phyloP scores from a whole-genome alignment of 2,888 invertebrate genomes.

The Drosophila fulvimacula region DNA sequence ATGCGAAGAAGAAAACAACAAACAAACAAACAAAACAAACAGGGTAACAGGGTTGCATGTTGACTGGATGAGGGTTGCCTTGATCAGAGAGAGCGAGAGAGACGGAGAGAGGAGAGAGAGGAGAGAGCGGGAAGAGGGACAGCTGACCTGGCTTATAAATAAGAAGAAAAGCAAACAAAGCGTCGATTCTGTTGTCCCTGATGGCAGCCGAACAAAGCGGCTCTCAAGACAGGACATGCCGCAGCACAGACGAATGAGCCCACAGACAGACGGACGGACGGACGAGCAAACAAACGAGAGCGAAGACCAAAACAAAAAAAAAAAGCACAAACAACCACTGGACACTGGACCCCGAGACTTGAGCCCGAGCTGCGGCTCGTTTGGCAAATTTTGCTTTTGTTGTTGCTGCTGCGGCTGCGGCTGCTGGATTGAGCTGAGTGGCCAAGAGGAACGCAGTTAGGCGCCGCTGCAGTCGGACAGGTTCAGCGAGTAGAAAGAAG shows the following conservation, averaged over 20 bases:
- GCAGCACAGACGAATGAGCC: slow-evolving; percentile 20
- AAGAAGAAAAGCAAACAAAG: slow-evolving; percentile 45
- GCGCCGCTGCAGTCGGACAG: slow-evolving; percentile 46
- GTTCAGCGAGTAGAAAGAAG: slow-evolving; percentile 21
- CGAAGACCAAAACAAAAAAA: slow-evolving; percentile 9
- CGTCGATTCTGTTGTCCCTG: slow-evolving; percentile 37
- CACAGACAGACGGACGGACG: slow-evolving; percentile 4
- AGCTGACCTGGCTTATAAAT: slow-evolving; percentile 52
- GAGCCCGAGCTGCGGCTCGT: slow-evolving; percentile 20
- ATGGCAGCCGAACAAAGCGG: slow-evolving; percentile 44
- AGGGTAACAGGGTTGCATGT: slow-evolving; percentile 56
- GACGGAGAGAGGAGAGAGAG: background rate
- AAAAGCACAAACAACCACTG: slow-evolving; percentile 1
- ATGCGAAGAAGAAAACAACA: slow-evolving; percentile 32
- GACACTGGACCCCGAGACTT: slow-evolving; percentile 8
- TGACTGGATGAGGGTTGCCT: slow-evolving; percentile 47
- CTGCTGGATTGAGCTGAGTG: slow-evolving; percentile 1
- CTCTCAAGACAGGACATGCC: slow-evolving; percentile 42
- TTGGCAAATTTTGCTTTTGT: slow-evolving; percentile 11
- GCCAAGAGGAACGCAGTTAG: slow-evolving; percentile 20
- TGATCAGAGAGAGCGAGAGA: slow-evolving; percentile 2
- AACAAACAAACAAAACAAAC: slow-evolving; percentile 31
- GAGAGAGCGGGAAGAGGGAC: slow-evolving; percentile 17
- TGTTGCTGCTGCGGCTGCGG: slow-evolving; percentile 1
- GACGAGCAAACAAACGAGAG: slow-evolving; percentile 23